These are phyloP conservation scores for Hydriomena furcata DNA, from an alignment of 2,888 invertebrate genomes.

Conservation along the genomic window DNA sequence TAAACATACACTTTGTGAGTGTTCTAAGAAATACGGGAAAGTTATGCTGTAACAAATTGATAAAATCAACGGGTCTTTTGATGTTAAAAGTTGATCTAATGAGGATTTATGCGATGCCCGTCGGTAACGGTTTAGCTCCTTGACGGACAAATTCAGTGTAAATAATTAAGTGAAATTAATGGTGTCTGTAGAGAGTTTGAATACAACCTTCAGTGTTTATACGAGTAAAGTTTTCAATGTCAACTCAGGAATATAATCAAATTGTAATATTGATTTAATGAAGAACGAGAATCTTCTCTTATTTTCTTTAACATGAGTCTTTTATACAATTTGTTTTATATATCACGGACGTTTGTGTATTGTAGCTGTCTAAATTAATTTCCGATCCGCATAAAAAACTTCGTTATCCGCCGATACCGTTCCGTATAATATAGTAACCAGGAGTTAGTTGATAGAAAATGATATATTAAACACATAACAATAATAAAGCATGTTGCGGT, in stretches of 20 bases:
- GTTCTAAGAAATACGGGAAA: slow-evolving; percentile 28
- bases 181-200: slow-evolving; percentile 25
- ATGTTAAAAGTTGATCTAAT: slow-evolving; percentile 45
- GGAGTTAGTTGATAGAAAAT: too few relatives aligned
- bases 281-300: too few relatives aligned
- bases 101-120: slow-evolving; percentile 47
- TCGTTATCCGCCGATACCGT: too few relatives aligned
- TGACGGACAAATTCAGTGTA: slow-evolving; percentile 35
- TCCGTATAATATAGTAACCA: too few relatives aligned
- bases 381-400: too few relatives aligned
- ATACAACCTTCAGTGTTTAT: slow-evolving; percentile 6
- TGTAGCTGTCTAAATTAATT: too few relatives aligned
- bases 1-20: slow-evolving; percentile 32
- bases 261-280: too few relatives aligned
- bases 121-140: slow-evolving; percentile 37
- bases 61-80: slow-evolving; percentile 29
- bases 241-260: neutral
- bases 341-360: too few relatives aligned
- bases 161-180: slow-evolving; percentile 34
- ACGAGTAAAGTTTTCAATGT: neutral
- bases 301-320: too few relatives aligned
- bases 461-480: neutral
- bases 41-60: slow-evolving; percentile 29
- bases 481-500: slow-evolving; percentile 7
- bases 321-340: too few relatives aligned